Evolutionary conservation across 2,797 vertebrate species (phyloP).

Genomic region (Taeniopygia guttata): DNA sequence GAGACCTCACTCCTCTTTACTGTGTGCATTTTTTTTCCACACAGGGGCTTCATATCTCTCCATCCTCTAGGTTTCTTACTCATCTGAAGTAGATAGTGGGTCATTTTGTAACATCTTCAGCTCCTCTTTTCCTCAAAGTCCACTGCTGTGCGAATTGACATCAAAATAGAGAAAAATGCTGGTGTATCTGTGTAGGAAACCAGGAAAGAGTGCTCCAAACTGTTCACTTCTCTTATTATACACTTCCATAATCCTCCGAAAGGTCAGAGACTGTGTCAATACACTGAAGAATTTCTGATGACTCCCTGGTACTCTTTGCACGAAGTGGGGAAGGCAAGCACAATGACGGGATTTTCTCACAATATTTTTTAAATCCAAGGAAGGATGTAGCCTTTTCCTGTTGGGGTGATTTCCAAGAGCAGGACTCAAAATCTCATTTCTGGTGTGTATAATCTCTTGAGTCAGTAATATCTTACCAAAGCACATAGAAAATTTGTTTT

Average conservation of each 20-base stretch:
- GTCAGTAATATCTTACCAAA: background rate
- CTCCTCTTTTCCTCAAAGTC: background rate
- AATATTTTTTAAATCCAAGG: constrained; percentile 21
- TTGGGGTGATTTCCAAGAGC: background rate
- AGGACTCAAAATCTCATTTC: background rate
- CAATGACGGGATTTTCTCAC: constrained; percentile 19
- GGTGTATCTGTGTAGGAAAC: background rate
- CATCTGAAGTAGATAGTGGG: background rate
- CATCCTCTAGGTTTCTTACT: background rate
- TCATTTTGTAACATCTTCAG: background rate
- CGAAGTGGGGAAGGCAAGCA: background rate
- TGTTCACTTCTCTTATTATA: background rate
- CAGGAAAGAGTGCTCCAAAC: background rate
- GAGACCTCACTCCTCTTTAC: background rate
- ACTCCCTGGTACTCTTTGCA: background rate
- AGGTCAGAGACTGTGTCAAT: background rate
- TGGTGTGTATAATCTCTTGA: background rate
- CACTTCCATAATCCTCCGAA: background rate
- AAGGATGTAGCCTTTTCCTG: constrained; percentile 55
- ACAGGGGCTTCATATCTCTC: background rate
- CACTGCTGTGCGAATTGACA: background rate
- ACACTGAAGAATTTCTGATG: background rate
- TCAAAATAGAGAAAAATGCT: background rate
- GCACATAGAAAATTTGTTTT: background rate
- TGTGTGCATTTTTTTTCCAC: rapidly evolving